Conservation (phyloP, 2,113 vertebrate species). For the Nesogale talazaci region DNA sequence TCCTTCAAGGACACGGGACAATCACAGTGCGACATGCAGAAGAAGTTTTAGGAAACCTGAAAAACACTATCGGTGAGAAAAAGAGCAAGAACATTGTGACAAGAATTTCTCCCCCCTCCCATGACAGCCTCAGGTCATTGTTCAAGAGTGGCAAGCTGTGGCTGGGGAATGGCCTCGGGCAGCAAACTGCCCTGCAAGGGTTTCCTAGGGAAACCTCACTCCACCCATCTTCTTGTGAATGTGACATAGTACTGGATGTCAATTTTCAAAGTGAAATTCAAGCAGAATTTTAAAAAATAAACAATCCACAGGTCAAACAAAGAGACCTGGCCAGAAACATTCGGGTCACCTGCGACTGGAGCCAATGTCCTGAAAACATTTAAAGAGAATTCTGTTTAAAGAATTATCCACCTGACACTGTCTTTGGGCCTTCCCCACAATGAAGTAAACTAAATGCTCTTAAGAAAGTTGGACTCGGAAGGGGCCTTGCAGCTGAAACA, state of each 20-base stretch:
- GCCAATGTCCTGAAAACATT: slow-evolving; percentile 2
- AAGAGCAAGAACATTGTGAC: too few species aligned
- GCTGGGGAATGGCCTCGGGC: too few species aligned
- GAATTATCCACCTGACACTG: not conserved
- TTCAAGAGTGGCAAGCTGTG: too few species aligned
- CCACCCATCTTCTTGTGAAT: not conserved
- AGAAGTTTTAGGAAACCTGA: too few species aligned
- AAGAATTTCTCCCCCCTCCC: too few species aligned
- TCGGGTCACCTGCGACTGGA: not conserved
- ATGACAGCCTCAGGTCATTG: too few species aligned
- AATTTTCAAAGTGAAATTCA: not conserved
- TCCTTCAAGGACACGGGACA: too few species aligned
- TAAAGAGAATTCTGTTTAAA: not conserved
- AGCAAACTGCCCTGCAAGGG: too few species aligned
- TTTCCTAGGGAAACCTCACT: too few species aligned
- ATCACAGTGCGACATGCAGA: too few species aligned
- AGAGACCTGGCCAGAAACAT: not conserved
- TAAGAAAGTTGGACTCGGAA: not conserved
- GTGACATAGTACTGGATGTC: not conserved
- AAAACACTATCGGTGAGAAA: too few species aligned
- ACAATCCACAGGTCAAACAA: not conserved
- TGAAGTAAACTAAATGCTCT: not conserved
- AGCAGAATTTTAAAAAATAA: not conserved
- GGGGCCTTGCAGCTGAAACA: not conserved
- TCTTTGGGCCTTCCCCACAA: not conserved